These are phyloP conservation scores for Chaenocephalus aceratus DNA, from an alignment of 2,113 vertebrate genomes.

Conservation along the genomic window DNA sequence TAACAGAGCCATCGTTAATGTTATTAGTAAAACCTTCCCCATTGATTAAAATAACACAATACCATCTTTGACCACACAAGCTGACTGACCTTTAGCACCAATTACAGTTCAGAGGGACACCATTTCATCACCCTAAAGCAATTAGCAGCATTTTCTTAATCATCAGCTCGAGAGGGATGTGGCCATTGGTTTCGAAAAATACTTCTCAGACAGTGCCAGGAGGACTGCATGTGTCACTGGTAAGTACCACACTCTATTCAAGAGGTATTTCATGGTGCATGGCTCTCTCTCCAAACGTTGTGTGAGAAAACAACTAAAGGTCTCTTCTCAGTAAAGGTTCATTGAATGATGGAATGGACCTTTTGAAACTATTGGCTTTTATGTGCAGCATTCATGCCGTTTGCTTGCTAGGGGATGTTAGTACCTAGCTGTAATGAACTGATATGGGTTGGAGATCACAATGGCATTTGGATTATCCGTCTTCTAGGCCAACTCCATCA, in stretches of 20 bases:
- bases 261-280: background rate
- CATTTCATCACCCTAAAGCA: background rate
- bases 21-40: background rate
- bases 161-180: background rate
- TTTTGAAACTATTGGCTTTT: no score
- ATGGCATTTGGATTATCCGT: background rate
- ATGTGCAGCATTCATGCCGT: background rate
- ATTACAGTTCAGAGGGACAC: background rate
- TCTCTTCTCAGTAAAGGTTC: no score
- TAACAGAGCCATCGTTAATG: no score
- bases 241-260: background rate
- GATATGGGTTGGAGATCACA: background rate
- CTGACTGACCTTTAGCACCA: background rate
- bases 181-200: background rate
- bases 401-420: background rate
- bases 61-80: background rate
- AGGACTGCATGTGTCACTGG: background rate
- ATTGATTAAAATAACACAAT: background rate
- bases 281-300: background rate
- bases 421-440: background rate
- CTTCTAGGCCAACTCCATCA: background rate
- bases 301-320: background rate
- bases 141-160: background rate
- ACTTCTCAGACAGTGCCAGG: background rate
- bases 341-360: no score